phyloP scores from a whole-genome alignment of 2,113 vertebrate genomes.

The Chionis minor region DNA sequence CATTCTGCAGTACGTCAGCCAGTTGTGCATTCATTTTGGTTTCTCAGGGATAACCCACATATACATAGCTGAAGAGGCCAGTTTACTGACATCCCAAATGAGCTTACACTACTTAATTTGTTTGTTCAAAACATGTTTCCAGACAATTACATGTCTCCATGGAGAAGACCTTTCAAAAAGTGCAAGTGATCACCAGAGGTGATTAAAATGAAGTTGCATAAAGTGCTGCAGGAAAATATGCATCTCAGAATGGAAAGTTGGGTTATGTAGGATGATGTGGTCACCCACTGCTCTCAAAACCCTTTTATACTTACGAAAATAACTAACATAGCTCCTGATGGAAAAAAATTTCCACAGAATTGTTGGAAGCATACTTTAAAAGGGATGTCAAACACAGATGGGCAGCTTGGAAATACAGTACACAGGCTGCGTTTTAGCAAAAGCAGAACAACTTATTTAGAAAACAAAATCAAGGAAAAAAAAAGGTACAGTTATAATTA shows the following conservation, averaged over 20 bases:
- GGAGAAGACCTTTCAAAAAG: neutral
- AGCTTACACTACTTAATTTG: neutral
- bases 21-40: neutral
- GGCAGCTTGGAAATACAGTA: neutral
- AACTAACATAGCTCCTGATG: neutral
- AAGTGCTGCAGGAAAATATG: neutral
- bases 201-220: neutral
- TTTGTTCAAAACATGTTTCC: neutral
- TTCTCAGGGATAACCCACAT: neutral
- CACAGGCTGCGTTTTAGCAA: neutral
- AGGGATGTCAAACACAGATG: neutral
- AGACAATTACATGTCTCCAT: neutral
- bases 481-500: neutral
- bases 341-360: neutral
- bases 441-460: neutral
- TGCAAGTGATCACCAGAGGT: neutral
- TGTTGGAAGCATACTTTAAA: neutral
- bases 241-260: neutral
- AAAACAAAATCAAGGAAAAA: neutral
- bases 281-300: neutral
- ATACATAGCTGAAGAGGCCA: neutral
- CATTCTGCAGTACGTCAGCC: neutral
- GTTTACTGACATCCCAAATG: neutral
- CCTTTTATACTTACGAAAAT: neutral
- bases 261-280: neutral